These are phyloP conservation scores for Ispidina lecontei DNA, from an alignment of 2,797 vertebrate genomes.

Conservation along the genomic window DNA sequence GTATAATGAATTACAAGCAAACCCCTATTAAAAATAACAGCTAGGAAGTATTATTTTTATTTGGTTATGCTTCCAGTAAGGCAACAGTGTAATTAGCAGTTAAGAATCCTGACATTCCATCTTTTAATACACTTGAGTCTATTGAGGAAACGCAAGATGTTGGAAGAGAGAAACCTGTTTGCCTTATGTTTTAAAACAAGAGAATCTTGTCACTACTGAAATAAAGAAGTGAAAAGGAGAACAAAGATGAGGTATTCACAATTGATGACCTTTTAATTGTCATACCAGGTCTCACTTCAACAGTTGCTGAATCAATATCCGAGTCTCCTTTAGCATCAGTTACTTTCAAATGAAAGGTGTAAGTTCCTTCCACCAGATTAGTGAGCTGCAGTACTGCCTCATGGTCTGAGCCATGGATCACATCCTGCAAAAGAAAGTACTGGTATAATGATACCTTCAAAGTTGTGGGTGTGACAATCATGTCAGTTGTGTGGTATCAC, in stretches of 20 bases:
- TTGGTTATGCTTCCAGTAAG: not conserved
- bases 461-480: not conserved
- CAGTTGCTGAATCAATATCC: constrained; percentile 83
- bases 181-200: not conserved
- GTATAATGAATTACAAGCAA: not conserved
- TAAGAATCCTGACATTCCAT: not conserved
- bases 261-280: constrained; percentile 61
- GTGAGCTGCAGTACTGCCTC: constrained; percentile 83
- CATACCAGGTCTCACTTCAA: constrained; percentile 91
- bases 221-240: not conserved
- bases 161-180: not conserved
- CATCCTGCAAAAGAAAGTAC: constrained; percentile 77
- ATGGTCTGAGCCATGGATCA: constrained; percentile 83
- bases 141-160: not conserved
- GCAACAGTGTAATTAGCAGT: not conserved
- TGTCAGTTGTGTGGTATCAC: not conserved
- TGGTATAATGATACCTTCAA: not conserved
- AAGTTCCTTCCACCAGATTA: constrained; percentile 91
- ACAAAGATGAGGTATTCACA: constrained; percentile 21
- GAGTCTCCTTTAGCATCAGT: constrained; percentile 82
- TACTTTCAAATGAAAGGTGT: constrained; percentile 87
- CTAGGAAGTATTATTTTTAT: not conserved
- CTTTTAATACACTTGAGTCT: not conserved
- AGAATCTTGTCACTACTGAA: not conserved
- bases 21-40: not conserved